Evolutionary conservation across 1,140 invertebrate genomes (phyloP).

Genomic region (Catajapyx aquilonaris): DNA sequence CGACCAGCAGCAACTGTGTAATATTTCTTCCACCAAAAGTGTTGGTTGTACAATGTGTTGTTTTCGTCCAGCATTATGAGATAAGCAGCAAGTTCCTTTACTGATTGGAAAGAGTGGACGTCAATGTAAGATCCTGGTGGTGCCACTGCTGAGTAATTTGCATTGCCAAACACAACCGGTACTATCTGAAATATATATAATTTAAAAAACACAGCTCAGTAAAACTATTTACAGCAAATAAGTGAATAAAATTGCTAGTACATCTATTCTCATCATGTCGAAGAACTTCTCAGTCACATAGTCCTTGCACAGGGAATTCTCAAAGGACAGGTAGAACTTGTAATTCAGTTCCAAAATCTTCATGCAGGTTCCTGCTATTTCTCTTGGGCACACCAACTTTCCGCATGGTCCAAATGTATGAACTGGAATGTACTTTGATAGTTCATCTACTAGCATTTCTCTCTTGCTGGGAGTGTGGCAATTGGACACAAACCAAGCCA

Average conservation of each 20-base stretch:
- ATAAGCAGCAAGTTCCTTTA: slow-evolving; percentile 16
- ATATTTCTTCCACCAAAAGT: too few species aligned
- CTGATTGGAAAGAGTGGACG: slow-evolving; percentile 14
- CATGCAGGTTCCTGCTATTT: slow-evolving; percentile 10
- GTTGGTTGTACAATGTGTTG: too few species aligned
- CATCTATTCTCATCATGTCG: slow-evolving; percentile 17
- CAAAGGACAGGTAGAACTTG: slow-evolving; percentile 20
- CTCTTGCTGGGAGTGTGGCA: slow-evolving; percentile 24
- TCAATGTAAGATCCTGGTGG: slow-evolving; percentile 22
- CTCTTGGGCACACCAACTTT: slow-evolving; percentile 5
- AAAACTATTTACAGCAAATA: too few species aligned
- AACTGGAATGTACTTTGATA: slow-evolving; percentile 24
- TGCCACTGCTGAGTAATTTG: slow-evolving; percentile 10
- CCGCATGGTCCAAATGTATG: slow-evolving; percentile 32
- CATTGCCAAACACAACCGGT: slow-evolving; percentile 12
- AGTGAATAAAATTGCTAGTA: neutral
- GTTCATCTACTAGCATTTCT: slow-evolving; percentile 22
- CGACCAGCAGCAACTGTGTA: too few species aligned
- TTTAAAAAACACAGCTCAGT: slow-evolving; percentile 4
- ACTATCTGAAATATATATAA: slow-evolving; percentile 13
- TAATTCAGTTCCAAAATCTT: slow-evolving; percentile 13
- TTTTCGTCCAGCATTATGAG: too few species aligned
- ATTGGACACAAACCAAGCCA: slow-evolving; percentile 29
- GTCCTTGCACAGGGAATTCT: slow-evolving; percentile 21
- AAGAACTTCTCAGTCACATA: too few species aligned